A percentile compares a stretch with the other conserved stretches of the same genome.
Evolutionary conservation across 2,888 invertebrate genomes (phyloP).

Genomic region (Cryptocheilus praepositus): DNA sequence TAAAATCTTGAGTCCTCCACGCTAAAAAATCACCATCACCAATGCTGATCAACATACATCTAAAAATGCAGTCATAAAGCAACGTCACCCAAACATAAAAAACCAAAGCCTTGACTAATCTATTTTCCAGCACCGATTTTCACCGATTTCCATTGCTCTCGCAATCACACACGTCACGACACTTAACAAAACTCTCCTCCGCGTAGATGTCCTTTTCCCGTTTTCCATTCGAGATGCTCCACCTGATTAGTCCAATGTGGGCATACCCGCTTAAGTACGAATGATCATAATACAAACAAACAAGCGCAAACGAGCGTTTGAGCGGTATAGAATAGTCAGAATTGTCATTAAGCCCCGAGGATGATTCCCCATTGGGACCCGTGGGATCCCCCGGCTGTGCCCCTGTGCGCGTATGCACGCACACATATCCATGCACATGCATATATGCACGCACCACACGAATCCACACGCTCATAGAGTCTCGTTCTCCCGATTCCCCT

Average conservation of each 20-base stretch:
- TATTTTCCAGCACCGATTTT: too few relatives aligned
- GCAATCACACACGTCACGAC: too few relatives aligned
- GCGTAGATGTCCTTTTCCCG: neutral
- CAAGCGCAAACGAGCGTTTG: constrained; percentile 72
- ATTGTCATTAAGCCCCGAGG: constrained; percentile 62
- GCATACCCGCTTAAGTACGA: constrained; percentile 42
- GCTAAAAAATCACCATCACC: too few relatives aligned
- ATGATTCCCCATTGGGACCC: constrained; percentile 60
- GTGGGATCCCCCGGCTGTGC: constrained; percentile 62
- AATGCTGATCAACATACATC: too few relatives aligned
- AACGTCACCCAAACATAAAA: too few relatives aligned
- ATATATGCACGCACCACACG: constrained; percentile 5
- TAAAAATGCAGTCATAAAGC: too few relatives aligned
- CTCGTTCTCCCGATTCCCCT: constrained; percentile 43
- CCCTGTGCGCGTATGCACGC: constrained; percentile 11
- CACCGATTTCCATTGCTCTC: too few relatives aligned
- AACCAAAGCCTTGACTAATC: too few relatives aligned
- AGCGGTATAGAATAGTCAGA: constrained; percentile 68
- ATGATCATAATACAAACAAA: constrained; percentile 65
- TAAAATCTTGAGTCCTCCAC: too few relatives aligned
- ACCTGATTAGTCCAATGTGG: constrained; percentile 20
- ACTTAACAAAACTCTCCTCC: too few relatives aligned
- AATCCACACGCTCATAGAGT: neutral
- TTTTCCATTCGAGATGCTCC: neutral
- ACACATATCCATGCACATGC: constrained; percentile 10